These are phyloP conservation scores for Augochlora pura DNA, from an alignment of 1,140 invertebrate genomes.

Conservation along the genomic window DNA sequence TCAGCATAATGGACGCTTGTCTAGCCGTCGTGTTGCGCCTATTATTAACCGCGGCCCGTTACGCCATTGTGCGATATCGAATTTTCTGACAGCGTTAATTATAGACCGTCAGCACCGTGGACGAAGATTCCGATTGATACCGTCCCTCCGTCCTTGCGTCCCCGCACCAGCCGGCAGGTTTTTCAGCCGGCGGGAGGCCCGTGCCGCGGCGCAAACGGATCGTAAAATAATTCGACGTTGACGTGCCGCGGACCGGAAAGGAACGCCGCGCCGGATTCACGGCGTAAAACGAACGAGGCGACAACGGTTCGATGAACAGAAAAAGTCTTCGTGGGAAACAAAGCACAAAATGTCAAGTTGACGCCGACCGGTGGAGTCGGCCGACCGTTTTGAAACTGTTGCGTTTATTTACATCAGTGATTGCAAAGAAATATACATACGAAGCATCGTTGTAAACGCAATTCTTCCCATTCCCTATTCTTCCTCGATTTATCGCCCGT, in stretches of 20 bases:
- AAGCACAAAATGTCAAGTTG: conserved; percentile 20
- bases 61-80: background rate
- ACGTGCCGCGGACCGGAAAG: background rate
- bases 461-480: background rate
- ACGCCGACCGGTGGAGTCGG: background rate
- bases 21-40: background rate
- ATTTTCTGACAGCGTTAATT: conserved; percentile 6
- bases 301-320: background rate
- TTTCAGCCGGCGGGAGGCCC: background rate
- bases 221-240: background rate
- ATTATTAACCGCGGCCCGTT: background rate
- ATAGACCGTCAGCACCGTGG: background rate
- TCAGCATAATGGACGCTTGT: background rate
- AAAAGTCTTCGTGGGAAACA: background rate
- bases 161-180: background rate
- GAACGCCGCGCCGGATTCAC: no score
- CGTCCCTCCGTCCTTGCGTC: background rate
- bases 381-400: conserved; percentile 39
- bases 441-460: conserved; percentile 62
- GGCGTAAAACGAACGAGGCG: no score
- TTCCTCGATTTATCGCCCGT: no score
- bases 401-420: conserved; percentile 57
- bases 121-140: background rate
- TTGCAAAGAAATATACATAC: conserved; percentile 56
- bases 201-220: background rate